Evolutionary conservation across 2,888 invertebrate species (phyloP).

Genomic region (Apotomis capreana): DNA sequence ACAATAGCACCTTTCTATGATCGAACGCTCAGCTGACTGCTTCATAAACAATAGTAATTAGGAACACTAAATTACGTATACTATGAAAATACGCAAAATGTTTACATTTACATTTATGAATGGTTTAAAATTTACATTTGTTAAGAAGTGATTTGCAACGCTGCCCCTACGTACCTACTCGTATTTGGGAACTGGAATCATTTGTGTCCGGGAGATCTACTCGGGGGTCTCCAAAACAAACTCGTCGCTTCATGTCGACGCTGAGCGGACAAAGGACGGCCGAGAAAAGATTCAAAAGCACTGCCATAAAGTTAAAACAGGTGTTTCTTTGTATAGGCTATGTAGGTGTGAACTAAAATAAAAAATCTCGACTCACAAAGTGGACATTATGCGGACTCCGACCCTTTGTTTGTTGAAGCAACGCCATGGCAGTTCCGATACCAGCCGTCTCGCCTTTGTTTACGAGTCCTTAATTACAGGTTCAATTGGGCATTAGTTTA

Average conservation of each 20-base stretch:
- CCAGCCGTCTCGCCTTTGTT: background rate
- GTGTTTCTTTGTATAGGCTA: background rate
- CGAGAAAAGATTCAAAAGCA: background rate
- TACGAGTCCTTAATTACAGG: slow-evolving; percentile 20
- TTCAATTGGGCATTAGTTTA: background rate
- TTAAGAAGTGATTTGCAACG: too few species aligned
- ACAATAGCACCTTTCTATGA: too few species aligned
- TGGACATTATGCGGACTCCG: background rate
- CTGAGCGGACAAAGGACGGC: background rate
- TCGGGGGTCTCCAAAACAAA: too few species aligned
- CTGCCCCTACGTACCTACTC: too few species aligned
- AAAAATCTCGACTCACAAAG: background rate
- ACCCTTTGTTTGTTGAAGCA: background rate
- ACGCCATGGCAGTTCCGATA: background rate
- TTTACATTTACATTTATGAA: too few species aligned
- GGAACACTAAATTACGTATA: too few species aligned
- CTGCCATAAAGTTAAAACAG: background rate
- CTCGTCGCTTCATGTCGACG: background rate
- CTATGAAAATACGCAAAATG: too few species aligned
- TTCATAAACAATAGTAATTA: too few species aligned
- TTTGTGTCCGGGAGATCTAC: too few species aligned
- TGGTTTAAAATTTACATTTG: too few species aligned
- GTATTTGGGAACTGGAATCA: too few species aligned
- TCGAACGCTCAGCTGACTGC: too few species aligned
- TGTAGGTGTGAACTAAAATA: background rate